phyloP scores from a whole-genome alignment of 2,797 vertebrate species.

The Xerus rutilus region DNA sequence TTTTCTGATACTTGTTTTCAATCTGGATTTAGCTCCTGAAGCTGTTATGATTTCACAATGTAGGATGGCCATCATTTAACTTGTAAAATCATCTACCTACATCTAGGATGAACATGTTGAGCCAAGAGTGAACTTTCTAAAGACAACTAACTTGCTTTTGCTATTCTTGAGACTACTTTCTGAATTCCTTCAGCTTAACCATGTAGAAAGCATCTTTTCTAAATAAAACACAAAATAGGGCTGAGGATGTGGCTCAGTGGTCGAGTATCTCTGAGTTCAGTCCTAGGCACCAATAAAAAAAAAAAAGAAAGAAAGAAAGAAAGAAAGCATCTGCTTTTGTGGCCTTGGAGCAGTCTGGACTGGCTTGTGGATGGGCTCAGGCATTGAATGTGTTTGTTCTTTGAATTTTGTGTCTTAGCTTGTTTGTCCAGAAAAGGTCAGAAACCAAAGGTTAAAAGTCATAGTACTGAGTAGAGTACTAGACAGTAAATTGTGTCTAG shows the following conservation, averaged over 20 bases:
- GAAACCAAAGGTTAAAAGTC: conserved; percentile 3
- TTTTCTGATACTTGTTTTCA: conserved; percentile 62
- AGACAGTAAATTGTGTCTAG: neutral
- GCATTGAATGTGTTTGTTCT: neutral
- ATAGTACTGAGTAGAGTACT: neutral
- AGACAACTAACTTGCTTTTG: neutral
- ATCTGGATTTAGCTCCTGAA: conserved; percentile 1
- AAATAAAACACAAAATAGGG: too few species aligned
- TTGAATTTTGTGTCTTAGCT: conserved; percentile 3
- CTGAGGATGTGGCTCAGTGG: too few species aligned
- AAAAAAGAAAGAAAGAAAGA: too few species aligned
- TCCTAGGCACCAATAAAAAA: too few species aligned
- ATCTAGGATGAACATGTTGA: neutral
- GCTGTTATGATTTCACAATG: neutral
- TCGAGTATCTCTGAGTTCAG: too few species aligned
- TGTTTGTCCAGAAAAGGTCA: neutral
- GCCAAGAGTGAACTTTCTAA: conserved; percentile 9
- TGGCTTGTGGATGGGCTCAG: neutral
- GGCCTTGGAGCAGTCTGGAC: neutral
- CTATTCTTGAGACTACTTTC: neutral
- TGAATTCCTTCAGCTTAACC: neutral
- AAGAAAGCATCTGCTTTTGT: neutral
- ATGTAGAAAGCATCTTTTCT: neutral
- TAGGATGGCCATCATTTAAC: conserved; percentile 15
- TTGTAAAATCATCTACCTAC: conserved; percentile 18